Conservation (phyloP, 2,888 invertebrate species). For the Diplazon laetatorius region DNA sequence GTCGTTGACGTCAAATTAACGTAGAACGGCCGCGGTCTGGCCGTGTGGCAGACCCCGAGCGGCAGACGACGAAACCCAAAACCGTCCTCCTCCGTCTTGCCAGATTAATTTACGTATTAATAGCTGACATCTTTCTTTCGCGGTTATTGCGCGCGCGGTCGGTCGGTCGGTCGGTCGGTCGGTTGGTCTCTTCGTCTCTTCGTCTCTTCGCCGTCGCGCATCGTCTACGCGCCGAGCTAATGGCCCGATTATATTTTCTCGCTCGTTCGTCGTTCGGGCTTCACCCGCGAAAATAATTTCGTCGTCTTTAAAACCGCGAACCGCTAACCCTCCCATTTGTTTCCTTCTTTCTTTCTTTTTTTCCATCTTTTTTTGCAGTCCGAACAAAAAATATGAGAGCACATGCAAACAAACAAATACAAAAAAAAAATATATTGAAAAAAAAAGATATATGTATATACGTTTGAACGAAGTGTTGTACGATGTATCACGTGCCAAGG, state of each 20-base stretch:
- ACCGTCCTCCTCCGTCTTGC: constrained; percentile 47
- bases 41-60: neutral
- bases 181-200: too few relatives aligned
- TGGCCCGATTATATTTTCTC: constrained; percentile 59
- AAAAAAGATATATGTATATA: too few relatives aligned
- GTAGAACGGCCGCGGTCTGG: constrained; percentile 61
- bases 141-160: constrained; percentile 16
- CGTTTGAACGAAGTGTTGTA: too few relatives aligned
- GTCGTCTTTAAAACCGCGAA: constrained; percentile 33
- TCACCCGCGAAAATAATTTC: constrained; percentile 19
- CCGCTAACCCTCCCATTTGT: constrained; percentile 22
- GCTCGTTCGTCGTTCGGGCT: constrained; percentile 22
- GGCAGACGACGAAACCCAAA: constrained; percentile 33
- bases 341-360: too few relatives aligned
- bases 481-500: constrained; percentile 43
- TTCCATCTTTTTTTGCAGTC: too few relatives aligned
- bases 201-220: constrained; percentile 47
- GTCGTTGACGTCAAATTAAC: constrained; percentile 69
- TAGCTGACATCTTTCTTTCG: constrained; percentile 57
- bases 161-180: too few relatives aligned
- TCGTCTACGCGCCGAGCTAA: constrained; percentile 58
- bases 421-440: too few relatives aligned
- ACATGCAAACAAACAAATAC: too few relatives aligned
- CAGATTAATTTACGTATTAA: constrained; percentile 71
- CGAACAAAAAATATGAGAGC: too few relatives aligned